Evolutionary conservation across 2,797 vertebrate species (phyloP).

Genomic region (Perodicticus potto): DNA sequence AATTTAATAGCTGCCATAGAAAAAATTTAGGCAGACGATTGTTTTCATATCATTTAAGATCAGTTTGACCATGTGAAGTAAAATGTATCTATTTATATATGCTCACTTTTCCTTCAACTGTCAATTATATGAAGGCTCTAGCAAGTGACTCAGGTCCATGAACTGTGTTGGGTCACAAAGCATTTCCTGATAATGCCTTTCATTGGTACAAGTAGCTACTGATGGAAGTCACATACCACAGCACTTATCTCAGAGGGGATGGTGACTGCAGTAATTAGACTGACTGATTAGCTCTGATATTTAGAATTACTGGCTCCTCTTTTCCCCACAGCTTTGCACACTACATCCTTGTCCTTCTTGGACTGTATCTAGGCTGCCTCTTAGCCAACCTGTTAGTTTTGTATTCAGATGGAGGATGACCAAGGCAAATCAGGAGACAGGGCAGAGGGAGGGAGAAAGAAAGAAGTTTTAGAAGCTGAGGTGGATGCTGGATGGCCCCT

Average conservation of each 20-base stretch:
- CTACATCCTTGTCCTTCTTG: neutral
- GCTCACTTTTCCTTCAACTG: neutral
- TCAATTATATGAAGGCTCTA: neutral
- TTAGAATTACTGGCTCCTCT: neutral
- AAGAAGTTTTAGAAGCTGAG: neutral
- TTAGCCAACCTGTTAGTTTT: conserved; percentile 29
- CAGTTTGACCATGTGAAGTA: neutral
- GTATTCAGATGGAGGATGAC: neutral
- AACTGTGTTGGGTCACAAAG: neutral
- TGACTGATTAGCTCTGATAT: neutral
- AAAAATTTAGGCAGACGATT: neutral
- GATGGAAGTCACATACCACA: neutral
- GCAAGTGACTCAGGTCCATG: neutral
- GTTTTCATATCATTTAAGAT: neutral
- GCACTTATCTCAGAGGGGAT: neutral
- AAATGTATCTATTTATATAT: neutral
- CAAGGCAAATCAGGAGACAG: neutral
- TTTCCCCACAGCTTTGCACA: neutral
- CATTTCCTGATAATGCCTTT: neutral
- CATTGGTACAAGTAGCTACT: neutral
- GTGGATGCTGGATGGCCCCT: conserved; percentile 6
- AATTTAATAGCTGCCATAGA: neutral
- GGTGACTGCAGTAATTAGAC: neutral
- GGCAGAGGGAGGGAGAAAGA: neutral
- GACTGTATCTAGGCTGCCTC: neutral